phyloP scores from a whole-genome alignment of 2,113 vertebrate species.

The Centropristis striata region DNA sequence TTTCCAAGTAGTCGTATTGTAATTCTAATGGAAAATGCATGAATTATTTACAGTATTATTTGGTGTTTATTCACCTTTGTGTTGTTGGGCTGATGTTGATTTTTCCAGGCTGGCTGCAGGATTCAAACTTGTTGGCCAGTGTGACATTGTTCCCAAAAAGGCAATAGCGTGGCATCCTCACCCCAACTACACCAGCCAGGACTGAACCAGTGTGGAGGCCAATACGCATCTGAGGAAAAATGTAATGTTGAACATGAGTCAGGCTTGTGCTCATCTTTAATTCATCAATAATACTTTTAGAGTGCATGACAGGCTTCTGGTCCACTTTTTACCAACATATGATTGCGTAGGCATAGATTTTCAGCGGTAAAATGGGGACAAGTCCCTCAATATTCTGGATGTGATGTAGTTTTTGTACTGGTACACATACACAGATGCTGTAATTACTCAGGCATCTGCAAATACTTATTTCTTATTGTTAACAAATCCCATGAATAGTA shows the following conservation, averaged over 20 bases:
- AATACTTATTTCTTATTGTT: too few species aligned
- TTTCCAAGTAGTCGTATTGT: background rate
- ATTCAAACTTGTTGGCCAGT: constrained; percentile 98
- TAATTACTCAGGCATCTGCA: too few species aligned
- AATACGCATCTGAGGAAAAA: constrained; percentile 91
- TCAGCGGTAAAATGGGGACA: too few species aligned
- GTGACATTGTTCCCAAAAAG: constrained; percentile 99
- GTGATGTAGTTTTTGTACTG: too few species aligned
- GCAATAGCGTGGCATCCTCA: constrained; percentile 99
- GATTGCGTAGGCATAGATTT: background rate
- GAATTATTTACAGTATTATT: background rate
- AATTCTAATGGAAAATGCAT: background rate
- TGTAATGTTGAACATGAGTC: background rate
- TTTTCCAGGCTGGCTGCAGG: constrained; percentile 92
- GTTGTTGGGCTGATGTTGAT: constrained; percentile 98
- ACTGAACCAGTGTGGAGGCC: constrained; percentile 97
- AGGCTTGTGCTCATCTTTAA: background rate
- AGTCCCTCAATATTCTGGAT: too few species aligned
- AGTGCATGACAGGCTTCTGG: background rate
- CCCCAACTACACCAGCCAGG: constrained; percentile 97
- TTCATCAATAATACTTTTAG: background rate
- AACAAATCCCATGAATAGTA: too few species aligned
- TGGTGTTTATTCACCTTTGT: constrained; percentile 87
- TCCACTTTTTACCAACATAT: background rate
- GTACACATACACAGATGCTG: too few species aligned